Base-by-base conservation (phyloP, 1,140 invertebrate species). In the Hesperophylax magnus region DNA sequence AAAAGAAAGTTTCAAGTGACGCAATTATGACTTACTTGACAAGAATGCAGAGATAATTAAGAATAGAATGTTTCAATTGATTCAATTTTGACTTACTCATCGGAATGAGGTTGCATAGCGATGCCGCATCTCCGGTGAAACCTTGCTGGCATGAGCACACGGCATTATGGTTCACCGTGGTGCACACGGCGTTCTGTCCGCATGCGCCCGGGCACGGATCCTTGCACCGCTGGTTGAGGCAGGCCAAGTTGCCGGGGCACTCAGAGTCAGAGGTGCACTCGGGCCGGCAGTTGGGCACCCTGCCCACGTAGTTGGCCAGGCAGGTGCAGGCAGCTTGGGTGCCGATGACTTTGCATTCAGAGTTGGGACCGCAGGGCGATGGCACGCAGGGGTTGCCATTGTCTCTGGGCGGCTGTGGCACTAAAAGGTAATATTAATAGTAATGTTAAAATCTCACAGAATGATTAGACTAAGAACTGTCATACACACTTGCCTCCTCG, bases 291-390 rank as follows among this genome's bases (percentile, higher is more conserved):
- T 96, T 96, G 8, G 95, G 94, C 87, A 96, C 94, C 82, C 89
- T 87, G 74, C 95, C 95, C 81, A 95, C 92, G 83, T 93, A 95
- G 77, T 95, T 94, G 8, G 92, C 89, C 60, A 93, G 88, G 86
- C 95, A 96, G 52, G 92, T 91, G 85, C 95, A 96, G n/a, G 94
- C 94, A 14, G 94, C 95, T 69, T 94, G 94, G 47, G 93, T 92
- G 82, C 94, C 94, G 82, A 92, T 92, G 85, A 95, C 94, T 47
- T 94, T 92, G 82, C 95, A 96, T 85, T 95, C 93, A 6, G 95
- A 94, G 85, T 96, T 95, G 6, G 94, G 93, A 77, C 95, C 95
- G 84, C 95, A 96, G 1, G 95, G 95, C 80, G 94, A 94, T n/a
- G 95, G 95, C 65, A 91, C 89, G 85, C 95, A 96, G 22, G 89